Base-by-base conservation (phyloP, 2,888 invertebrate genomes). In the Drosophila gaucha region DNA sequence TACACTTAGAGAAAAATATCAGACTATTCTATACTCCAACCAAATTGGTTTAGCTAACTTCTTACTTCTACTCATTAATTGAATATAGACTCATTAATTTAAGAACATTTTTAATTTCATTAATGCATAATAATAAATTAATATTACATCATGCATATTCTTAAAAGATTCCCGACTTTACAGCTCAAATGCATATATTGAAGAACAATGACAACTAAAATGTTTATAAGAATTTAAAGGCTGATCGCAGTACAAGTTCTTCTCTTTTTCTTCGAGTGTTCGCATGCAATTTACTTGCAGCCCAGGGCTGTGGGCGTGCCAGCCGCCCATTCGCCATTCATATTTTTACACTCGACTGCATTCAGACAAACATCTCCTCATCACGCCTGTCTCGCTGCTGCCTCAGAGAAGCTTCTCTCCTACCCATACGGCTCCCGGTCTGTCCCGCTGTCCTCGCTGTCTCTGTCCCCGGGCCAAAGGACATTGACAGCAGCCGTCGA, bases 341-440 rank as follows among this genome's bases (percentile, higher is more conserved):
- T 82, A 84, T 82, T 84, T 84, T 80, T 84, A 67, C 85, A 84
- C 85, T 74, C 74, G 60, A 76, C 69, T 78, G 80, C 78, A 73
- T 74, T 75, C 71, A 74, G 76, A 82, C 80, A 82, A 83, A 74
- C 63, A 74, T 65, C 60, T 69, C 51, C 46, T 28, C 20, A 46
- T 35, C 62, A 58, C 41, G 44, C 30, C 39, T 35, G 22, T 41
- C 50, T 35, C 46, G 35, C 14, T 35, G 26, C 38, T 28, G 20
- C 16, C 6, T 18, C 28, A 20, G 44, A 20, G 20, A 30, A 49
- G 36, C 36, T 43, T 33, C 36, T 44, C 31, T 31, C 16, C 28
- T 44, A 31, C 43, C 49, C 50, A n/a, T n/a, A n/a, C n/a, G 38
- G 28, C 43, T 22, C 41, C 22, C 16, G 0, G 22, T 16, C 36